A percentile compares a stretch with the other conserved stretches of the same genome.
Evolutionary conservation across 2,888 invertebrate species (phyloP).

Genomic region (Caenorhabditis japonica): DNA sequence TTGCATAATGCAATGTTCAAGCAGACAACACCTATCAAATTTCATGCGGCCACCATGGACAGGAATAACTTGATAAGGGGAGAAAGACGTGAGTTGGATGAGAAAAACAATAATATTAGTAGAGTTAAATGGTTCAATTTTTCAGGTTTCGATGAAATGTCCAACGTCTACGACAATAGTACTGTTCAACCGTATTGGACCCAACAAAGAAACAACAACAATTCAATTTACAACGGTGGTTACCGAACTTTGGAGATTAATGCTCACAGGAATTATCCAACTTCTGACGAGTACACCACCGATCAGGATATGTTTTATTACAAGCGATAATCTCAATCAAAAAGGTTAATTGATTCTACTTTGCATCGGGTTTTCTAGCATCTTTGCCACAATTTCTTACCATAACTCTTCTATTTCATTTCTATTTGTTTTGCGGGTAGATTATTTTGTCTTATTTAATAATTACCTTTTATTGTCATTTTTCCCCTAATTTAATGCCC

Average conservation of each 20-base stretch:
- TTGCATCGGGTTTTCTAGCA: conserved; percentile 6
- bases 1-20: conserved; percentile 64
- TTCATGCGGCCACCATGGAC: conserved; percentile 57
- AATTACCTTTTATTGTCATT: conserved; percentile 5
- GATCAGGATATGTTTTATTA: conserved; percentile 52
- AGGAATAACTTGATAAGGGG: conserved; percentile 43
- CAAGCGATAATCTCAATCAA: conserved; percentile 15
- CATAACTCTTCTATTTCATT: conserved; percentile 18
- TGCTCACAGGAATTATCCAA: conserved; percentile 49
- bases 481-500: not conserved
- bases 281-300: conserved; percentile 53
- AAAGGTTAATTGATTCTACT: not conserved
- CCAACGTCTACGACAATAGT: conserved; percentile 59
- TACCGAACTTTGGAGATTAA: conserved; percentile 59
- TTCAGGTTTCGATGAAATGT: conserved; percentile 59
- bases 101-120: not conserved
- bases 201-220: conserved; percentile 49
- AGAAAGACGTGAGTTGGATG: conserved; percentile 42
- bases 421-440: conserved; percentile 12
- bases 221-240: conserved; percentile 53
- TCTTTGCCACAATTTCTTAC: conserved; percentile 30
- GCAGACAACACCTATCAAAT: conserved; percentile 37
- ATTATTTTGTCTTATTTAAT: not conserved
- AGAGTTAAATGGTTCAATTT: not conserved
- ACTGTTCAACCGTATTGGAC: conserved; percentile 54